A percentile compares a stretch with the other conserved stretches of the same genome.
Evolutionary conservation across 2,797 vertebrate species (phyloP).

Genomic region (Pantherophis vulpinus): DNA sequence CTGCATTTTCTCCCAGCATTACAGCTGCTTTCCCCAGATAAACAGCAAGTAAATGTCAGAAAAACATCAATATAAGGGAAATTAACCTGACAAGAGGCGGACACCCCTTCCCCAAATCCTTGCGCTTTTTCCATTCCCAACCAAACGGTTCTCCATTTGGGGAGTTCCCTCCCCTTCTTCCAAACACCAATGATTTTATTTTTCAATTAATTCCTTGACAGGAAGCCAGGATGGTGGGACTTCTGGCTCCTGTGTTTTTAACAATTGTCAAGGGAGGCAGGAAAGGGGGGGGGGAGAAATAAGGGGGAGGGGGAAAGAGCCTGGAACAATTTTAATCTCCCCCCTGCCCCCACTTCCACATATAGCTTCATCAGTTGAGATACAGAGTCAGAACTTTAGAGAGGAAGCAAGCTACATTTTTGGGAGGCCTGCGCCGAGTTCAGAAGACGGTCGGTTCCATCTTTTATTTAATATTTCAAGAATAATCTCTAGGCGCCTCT

Average conservation of each 20-base stretch:
- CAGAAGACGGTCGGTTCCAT: too few relatives aligned
- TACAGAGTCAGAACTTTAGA: not conserved
- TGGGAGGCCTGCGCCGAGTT: too few relatives aligned
- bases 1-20: slow-evolving; percentile 67
- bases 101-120: slow-evolving; percentile 27
- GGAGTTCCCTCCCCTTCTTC: slow-evolving; percentile 64
- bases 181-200: slow-evolving; percentile 75
- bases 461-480: not conserved
- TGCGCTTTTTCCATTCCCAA: not conserved
- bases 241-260: slow-evolving; percentile 27
- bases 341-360: not conserved
- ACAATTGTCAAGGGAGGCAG: not conserved
- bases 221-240: slow-evolving; percentile 64
- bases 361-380: not conserved
- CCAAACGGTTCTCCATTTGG: slow-evolving; percentile 70
- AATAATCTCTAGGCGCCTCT: not conserved
- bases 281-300: not conserved
- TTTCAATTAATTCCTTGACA: slow-evolving; percentile 81
- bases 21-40: slow-evolving; percentile 77
- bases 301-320: rapidly evolving
- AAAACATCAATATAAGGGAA: slow-evolving; percentile 75
- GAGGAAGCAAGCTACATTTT: too few relatives aligned
- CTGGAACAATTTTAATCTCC: not conserved
- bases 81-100: slow-evolving; percentile 75
- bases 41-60: slow-evolving; percentile 75